Base-by-base conservation (phyloP, 2,888 invertebrate genomes). In the Melikaiella ostensackeni region DNA sequence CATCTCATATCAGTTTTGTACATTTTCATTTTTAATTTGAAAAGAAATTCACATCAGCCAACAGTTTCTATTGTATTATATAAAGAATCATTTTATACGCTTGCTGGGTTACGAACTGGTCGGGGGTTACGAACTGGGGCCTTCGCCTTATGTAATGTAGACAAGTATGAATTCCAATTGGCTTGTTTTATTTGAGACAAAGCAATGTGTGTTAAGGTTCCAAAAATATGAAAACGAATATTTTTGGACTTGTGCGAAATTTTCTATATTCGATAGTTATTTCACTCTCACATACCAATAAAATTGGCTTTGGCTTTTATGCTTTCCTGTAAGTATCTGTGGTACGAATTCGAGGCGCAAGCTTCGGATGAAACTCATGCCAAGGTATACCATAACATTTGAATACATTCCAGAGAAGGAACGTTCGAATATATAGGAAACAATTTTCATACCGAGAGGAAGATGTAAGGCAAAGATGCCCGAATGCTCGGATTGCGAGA, bases 331-430 rank as follows among this genome's bases (percentile, higher is more conserved):
- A 55, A 74, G 30, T 74, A 46, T 46, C 8, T n/a, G 55, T 55
- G 27, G 57, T 74, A 55, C 38, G 74, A 57, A 21, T 74, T 81
- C 62, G 75, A 80, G 61, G 35, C 79, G 55, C 38, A 38, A 55
- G 42, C 46, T 27, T 11, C 21, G 19, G 30, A 33, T 33, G 30
- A 46, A 61, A 78, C 57, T 57, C 62, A 76, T 55, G 59, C 38
- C 61, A 33, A 38, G 42, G 50, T 38, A 62, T 62, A 62, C 55
- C 74, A 64, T 76, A 74, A 76, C 74, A 74, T 79, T 79, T 74
- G 76, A 79, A 76, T 79, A 64, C 57, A 59, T 76, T 74, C 50
- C 63, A 50, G 19, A 42, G 74, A 9, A 11, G 33, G n/a, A 33
- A n/a, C 35, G 19, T 63, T 63, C 21, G 13, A 7, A 63, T 59